Conservation (phyloP, 2,797 vertebrate species). For the Alexandromys oeconomus region DNA sequence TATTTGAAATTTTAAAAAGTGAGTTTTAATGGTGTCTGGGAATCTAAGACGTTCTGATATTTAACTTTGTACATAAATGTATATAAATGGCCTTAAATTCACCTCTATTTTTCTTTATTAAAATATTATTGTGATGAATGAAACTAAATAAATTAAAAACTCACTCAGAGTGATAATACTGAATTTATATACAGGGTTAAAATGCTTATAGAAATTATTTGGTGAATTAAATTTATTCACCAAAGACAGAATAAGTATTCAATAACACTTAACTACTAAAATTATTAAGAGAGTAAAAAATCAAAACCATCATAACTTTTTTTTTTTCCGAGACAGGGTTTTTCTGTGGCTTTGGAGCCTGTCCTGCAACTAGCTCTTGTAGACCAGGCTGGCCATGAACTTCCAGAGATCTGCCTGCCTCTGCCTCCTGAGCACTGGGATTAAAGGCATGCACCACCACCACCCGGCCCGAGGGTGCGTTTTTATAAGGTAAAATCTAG, state of each 20-base stretch:
- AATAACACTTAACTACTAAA: not conserved
- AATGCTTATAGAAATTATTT: not conserved
- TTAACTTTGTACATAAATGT: too few species aligned
- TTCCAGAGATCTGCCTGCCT: too few species aligned
- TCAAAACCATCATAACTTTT: not conserved
- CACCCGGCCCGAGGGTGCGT: rapidly evolving
- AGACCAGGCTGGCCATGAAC: too few species aligned
- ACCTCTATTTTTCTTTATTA: not conserved
- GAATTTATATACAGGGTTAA: conserved; percentile 9
- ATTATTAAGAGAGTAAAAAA: not conserved
- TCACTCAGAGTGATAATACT: not conserved
- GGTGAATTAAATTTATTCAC: conserved; percentile 33
- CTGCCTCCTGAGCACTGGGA: too few species aligned
- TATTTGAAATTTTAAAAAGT: too few species aligned
- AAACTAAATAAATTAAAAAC: not conserved
- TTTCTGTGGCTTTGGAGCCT: too few species aligned
- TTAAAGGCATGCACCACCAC: too few species aligned
- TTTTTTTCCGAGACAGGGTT: too few species aligned
- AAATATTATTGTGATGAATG: not conserved
- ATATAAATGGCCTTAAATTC: not conserved
- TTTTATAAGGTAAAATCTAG: not conserved
- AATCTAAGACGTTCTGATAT: too few species aligned
- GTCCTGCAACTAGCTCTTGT: too few species aligned
- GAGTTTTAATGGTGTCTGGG: too few species aligned
- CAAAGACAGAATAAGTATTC: not conserved